Base-by-base conservation (phyloP, 2,797 vertebrate genomes). In the Myoxocephalus aenaeus region DNA sequence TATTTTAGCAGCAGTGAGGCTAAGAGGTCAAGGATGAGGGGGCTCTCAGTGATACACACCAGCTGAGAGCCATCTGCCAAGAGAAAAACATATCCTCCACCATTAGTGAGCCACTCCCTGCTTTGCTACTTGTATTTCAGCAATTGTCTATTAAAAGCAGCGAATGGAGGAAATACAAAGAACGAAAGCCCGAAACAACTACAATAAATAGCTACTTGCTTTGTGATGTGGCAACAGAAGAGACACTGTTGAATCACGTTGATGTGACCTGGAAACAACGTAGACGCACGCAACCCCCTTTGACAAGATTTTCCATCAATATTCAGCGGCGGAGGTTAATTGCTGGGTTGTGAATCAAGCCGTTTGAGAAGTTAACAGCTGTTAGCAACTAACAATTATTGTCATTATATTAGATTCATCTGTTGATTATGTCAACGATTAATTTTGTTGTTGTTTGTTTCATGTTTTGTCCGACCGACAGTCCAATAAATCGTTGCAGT, bases 61-160 rank as follows among this genome's bases (percentile, higher is more conserved):
- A 88, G 58, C 81, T 83, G 81, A 89, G 77, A 80, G 56, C 81
- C 68, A 89, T 87, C 82, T 80, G 87, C 67, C 59, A 61, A 53
- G 18, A 73, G 69, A 48, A 67, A 79, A 69, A 82, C 53, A 81
- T 59, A 61, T 22, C 48, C 29, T n/a, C 38, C 61, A 64, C 20
- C 54, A 84, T 83, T 65, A 73, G 10, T 4, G 40, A 82, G 44
- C 75, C 70, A 68, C 85, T 75, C 81, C 80, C 73, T 64, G 73
- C 14, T 72, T 46, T n/a, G 53, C 61, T 57, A 13, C 44, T 42
- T 57, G 12, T 20, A 59, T 68, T 75, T 70, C 44, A 69, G 44
- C 34, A 64, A 27, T 13, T 36, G 11, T 65, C 32, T 48, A 22
- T 76, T 67, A 53, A 56, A 82, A 79, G 66, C 42, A 65, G 22